phyloP scores from a whole-genome alignment of 2,888 invertebrate species.

The Laothoe populi region DNA sequence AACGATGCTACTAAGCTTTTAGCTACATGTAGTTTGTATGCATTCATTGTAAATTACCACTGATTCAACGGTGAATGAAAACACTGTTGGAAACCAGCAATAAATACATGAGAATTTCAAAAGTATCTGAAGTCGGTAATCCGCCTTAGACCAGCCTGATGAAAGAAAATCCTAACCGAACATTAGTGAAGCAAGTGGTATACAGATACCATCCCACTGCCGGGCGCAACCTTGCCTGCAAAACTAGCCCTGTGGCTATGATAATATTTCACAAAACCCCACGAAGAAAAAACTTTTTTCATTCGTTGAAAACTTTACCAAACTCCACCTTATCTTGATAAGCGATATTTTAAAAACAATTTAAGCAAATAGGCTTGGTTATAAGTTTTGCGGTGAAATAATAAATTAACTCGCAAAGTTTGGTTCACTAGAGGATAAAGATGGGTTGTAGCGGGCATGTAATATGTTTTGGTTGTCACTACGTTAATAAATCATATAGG shows the following conservation, averaged over 20 bases:
- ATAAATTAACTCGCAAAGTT: slow-evolving; percentile 48
- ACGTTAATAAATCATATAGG: slow-evolving; percentile 24
- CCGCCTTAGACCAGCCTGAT: too few species aligned
- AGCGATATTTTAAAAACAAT: slow-evolving; percentile 73
- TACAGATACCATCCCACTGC: too few species aligned
- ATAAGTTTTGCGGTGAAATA: slow-evolving; percentile 47
- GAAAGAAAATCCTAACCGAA: too few species aligned
- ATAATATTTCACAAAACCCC: slow-evolving; percentile 30
- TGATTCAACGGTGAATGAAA: too few species aligned
- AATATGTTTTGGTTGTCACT: slow-evolving; percentile 29
- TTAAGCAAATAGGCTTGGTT: slow-evolving; percentile 51
- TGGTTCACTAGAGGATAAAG: slow-evolving; percentile 13
- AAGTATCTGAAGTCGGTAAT: too few species aligned
- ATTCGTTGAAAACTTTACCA: slow-evolving; percentile 45
- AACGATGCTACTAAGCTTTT: too few species aligned
- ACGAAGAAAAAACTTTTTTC: slow-evolving; percentile 54
- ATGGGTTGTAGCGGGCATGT: background rate
- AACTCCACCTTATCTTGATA: slow-evolving; percentile 59
- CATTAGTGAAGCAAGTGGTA: too few species aligned
- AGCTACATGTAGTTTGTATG: too few species aligned
- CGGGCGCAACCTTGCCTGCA: too few species aligned
- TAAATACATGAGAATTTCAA: too few species aligned
- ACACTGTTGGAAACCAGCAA: background rate
- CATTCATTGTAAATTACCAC: too few species aligned
- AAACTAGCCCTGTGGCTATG: too few species aligned